A percentile compares a stretch with the other conserved stretches of the same genome.
phyloP scores from a whole-genome alignment of 2,113 vertebrate species.

The Gymnorhina tibicen region DNA sequence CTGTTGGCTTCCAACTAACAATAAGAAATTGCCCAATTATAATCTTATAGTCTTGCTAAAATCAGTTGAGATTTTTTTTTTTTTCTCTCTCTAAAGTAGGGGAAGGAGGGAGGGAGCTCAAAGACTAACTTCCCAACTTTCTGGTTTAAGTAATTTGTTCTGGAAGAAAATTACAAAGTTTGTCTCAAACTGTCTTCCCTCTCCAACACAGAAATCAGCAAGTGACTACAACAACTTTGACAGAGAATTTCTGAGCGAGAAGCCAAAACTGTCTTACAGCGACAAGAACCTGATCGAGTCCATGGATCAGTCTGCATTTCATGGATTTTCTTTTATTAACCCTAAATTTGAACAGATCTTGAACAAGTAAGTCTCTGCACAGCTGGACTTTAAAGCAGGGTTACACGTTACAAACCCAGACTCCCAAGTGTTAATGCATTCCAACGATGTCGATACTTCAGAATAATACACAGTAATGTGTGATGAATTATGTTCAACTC shows the following conservation, averaged over 20 bases:
- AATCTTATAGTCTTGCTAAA: neutral
- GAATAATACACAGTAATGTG: neutral
- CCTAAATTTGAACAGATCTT: slow-evolving; percentile 87
- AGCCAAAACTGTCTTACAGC: slow-evolving; percentile 88
- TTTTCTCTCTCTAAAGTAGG: neutral
- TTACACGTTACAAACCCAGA: neutral
- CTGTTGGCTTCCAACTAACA: neutral
- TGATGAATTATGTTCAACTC: neutral
- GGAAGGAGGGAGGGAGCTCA: neutral
- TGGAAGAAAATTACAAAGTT: neutral
- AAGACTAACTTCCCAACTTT: neutral
- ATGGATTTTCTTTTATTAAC: slow-evolving; percentile 94
- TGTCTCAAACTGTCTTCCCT: neutral
- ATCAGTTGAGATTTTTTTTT: neutral
- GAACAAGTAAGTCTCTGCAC: slow-evolving; percentile 67
- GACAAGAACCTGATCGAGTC: slow-evolving; percentile 98
- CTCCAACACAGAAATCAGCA: slow-evolving; percentile 80
- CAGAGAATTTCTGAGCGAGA: slow-evolving; percentile 94
- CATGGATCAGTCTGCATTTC: slow-evolving; percentile 93
- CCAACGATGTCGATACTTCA: neutral
- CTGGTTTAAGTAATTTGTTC: neutral
- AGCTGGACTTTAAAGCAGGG: neutral
- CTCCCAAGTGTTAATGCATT: neutral
- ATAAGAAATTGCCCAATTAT: neutral
- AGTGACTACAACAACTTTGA: slow-evolving; percentile 97